Conservation (phyloP, 2,888 invertebrate species). For the Resseliella maxima region DNA sequence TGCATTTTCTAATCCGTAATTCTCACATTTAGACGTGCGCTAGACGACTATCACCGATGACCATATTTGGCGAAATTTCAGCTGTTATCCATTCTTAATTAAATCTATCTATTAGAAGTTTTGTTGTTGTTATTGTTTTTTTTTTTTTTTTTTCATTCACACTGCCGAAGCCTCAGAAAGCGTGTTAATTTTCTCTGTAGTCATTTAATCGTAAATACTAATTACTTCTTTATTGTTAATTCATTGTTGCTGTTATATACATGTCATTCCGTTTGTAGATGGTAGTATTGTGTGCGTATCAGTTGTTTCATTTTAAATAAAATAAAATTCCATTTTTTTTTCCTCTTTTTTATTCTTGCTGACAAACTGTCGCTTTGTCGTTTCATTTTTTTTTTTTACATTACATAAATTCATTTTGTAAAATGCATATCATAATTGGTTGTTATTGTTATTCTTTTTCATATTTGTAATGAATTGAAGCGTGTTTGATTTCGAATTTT, state of each 20-base stretch:
- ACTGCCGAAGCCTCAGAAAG: too few relatives aligned
- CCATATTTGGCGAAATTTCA: background rate
- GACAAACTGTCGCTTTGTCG: background rate
- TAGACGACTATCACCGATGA: background rate
- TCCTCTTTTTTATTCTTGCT: background rate
- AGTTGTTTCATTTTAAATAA: background rate
- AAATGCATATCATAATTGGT: too few relatives aligned
- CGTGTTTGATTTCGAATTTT: too few relatives aligned
- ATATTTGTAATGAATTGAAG: too few relatives aligned
- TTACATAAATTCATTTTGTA: background rate
- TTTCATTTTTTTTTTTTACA: background rate
- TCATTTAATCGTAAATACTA: background rate
- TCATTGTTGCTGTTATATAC: background rate
- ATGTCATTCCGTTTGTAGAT: background rate
- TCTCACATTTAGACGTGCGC: background rate
- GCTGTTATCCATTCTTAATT: background rate
- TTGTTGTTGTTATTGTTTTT: background rate
- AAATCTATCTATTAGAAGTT: conserved; percentile 45
- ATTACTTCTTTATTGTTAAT: background rate
- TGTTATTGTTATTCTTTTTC: too few relatives aligned
- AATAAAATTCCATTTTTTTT: too few relatives aligned
- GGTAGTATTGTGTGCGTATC: background rate
- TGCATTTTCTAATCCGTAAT: too few relatives aligned
- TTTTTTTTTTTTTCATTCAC: background rate
- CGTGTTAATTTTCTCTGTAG: background rate